Conservation (phyloP, 2,888 invertebrate genomes). For the Lasioglossum calceatum region DNA sequence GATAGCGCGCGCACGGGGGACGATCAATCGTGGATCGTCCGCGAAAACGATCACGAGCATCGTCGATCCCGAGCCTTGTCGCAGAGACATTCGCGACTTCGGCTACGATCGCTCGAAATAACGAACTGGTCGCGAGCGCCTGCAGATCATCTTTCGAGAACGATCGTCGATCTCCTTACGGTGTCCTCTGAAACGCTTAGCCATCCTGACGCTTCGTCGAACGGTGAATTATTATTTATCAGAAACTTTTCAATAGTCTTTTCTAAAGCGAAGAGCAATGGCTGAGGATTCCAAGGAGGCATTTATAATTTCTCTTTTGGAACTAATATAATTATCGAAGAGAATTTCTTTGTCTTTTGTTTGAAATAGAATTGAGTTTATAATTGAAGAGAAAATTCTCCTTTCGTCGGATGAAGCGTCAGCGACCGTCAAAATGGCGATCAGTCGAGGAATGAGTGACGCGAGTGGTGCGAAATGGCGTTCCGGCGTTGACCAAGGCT, state of each 20-base stretch:
- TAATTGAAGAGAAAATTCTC: background rate
- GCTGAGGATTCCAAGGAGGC: too few species aligned
- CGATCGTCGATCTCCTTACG: too few species aligned
- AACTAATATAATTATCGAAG: too few species aligned
- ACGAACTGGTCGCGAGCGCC: background rate
- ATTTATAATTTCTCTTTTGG: too few species aligned
- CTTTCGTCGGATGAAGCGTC: background rate
- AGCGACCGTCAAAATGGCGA: background rate
- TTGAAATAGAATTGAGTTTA: too few species aligned
- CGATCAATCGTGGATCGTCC: background rate
- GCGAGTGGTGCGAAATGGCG: background rate
- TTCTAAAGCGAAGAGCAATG: too few species aligned
- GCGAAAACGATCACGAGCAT: background rate
- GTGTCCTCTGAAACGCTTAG: too few species aligned
- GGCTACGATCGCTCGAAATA: background rate
- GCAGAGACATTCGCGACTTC: background rate
- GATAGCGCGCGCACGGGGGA: background rate
- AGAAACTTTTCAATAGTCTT: too few species aligned
- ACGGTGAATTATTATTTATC: too few species aligned
- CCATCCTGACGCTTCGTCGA: too few species aligned
- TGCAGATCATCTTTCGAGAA: background rate
- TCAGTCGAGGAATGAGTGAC: constrained; percentile 15
- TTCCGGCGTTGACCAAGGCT: background rate
- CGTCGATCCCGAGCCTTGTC: constrained; percentile 21
- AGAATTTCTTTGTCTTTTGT: too few species aligned